Percentiles rank a stretch among this genome's conserved stretches.
These are phyloP conservation scores for Oreonectes daqikongensis DNA, from an alignment of 2,797 vertebrate species.

Conservation along the genomic window DNA sequence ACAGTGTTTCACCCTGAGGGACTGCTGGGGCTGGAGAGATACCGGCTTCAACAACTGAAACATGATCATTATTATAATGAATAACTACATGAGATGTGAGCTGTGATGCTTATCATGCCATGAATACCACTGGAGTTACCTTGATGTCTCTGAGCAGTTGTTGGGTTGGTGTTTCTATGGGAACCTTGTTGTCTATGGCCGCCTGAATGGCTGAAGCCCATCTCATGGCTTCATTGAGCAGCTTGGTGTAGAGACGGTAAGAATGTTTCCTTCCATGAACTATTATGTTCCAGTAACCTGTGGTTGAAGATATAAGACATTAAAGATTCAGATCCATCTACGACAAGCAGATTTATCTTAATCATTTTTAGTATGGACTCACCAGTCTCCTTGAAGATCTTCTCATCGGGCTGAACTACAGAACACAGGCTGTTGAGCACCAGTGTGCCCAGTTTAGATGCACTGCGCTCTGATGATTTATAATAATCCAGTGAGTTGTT, in stretches of 20 bases:
- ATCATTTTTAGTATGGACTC: conserved; percentile 46
- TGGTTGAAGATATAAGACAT: too few species aligned
- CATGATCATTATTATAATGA: conserved; percentile 2
- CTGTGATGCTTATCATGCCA: neutral
- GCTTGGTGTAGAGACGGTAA: conserved; percentile 88
- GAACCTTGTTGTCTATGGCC: conserved; percentile 89
- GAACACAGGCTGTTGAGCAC: conserved; percentile 93
- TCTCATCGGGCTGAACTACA: conserved; percentile 86
- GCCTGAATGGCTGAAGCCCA: conserved; percentile 91
- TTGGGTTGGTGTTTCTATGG: conserved; percentile 92
- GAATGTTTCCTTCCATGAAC: conserved; percentile 91
- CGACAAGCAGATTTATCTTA: too few species aligned
- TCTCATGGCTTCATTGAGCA: conserved; percentile 91
- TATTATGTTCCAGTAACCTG: conserved; percentile 92
- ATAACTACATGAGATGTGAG: neutral
- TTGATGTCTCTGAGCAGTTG: conserved; percentile 93
- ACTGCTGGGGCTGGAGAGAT: conserved; percentile 29
- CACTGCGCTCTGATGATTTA: conserved; percentile 85
- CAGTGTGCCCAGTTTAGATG: conserved; percentile 87
- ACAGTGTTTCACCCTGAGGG: conserved; percentile 66
- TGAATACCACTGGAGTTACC: conserved; percentile 65
- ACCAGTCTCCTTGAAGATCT: conserved; percentile 91
- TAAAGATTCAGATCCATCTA: too few species aligned
- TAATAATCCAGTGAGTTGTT: conserved; percentile 90
- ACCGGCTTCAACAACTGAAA: conserved; percentile 51